phyloP scores from a whole-genome alignment of 2,797 vertebrate genomes.

The Hyperoplus immaculatus region DNA sequence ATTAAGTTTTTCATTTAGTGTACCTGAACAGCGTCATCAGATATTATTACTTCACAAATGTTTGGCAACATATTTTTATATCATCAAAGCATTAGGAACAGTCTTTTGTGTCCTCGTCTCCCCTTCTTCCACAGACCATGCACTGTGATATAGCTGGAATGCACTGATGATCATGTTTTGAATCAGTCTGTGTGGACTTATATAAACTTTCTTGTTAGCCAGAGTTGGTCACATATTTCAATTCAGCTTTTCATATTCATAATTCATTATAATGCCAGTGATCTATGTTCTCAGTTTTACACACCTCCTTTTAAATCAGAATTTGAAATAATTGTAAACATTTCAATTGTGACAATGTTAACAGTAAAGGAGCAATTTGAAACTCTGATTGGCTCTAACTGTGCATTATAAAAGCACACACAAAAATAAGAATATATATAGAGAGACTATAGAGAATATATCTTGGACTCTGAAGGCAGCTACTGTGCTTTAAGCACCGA shows the following conservation, averaged over 20 bases:
- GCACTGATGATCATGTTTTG: constrained; percentile 2
- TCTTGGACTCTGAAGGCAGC: neutral
- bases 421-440: neutral
- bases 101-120: neutral
- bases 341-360: neutral
- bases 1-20: neutral
- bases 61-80: neutral
- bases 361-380: neutral
- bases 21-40: neutral
- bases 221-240: neutral
- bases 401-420: neutral
- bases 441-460: no score
- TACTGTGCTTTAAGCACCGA: neutral
- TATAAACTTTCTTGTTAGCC: constrained; percentile 22
- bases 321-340: no score
- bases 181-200: constrained; percentile 9
- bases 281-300: neutral
- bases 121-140: neutral
- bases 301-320: no score
- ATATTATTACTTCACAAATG: neutral
- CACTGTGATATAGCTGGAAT: neutral
- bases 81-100: neutral
- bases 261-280: neutral
- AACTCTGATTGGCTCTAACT: neutral
- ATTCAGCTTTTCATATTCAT: no score